Evolutionary conservation across 2,888 invertebrate genomes (phyloP), one percentile per base, ranked within the genome.

Genomic region (Ophion slaviceki): DNA sequence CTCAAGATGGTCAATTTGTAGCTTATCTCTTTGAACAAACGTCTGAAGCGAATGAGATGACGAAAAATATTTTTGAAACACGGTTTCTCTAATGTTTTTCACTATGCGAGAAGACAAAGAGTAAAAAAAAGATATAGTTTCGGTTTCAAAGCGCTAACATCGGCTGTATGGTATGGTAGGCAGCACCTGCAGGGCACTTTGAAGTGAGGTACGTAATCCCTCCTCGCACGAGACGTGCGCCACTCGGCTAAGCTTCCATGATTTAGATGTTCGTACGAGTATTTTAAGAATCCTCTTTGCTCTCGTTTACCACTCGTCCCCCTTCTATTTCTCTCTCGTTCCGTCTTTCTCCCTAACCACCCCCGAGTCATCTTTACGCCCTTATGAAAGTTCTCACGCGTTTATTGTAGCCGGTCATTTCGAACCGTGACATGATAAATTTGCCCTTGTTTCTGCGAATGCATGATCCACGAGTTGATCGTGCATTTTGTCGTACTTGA

Each of bases 161-260:
- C 67, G 32, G 62, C 59, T 57, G 67, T 75, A 61, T 62, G 40
- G 75, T 71, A 90, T 62, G 40, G 75, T 71, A 90, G 90, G 89
- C 92, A 92, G 93, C 93, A 93, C 93, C 93, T 93, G 93, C 93
- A 93, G 91, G 92, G 91, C 92, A 92, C 93, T 93, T 93, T 93
- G 93, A 93, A 93, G 92, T 92, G 92, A 92, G 92, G 92, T 91
- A 91, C 92, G 92, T 93, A 93, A 93, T 93, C 93, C 93, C 92
- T 90, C 91, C 91, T 91, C 90, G 92, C 91, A 90, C 92, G 92
- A 93, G 92, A 93, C 90, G 81, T 68, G 75, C 90, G 88, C 80
- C 91, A 62, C 80, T 78, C 83, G 82, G 80, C 61, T 93, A 93
- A 93, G 93, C 93, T 93, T 91, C 88, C 93, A 92, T 93, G 93